These are phyloP conservation scores for Manis pentadactyla DNA, from an alignment of 2,797 vertebrate genomes.

Conservation along the genomic window DNA sequence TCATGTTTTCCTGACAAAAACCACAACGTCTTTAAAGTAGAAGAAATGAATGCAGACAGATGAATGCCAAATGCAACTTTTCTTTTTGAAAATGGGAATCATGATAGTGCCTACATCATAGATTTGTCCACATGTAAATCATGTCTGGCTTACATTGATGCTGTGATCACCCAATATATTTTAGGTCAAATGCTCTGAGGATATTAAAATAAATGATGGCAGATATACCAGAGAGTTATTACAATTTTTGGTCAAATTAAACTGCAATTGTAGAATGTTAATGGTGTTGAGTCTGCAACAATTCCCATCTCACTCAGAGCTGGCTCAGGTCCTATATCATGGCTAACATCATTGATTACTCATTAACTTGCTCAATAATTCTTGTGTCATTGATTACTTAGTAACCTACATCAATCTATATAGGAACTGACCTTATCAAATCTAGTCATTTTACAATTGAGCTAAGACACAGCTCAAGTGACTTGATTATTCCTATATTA, in stretches of 20 bases:
- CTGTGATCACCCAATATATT: background rate
- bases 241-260: constrained; percentile 36
- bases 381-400: constrained; percentile 73
- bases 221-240: background rate
- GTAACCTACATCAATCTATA: constrained; percentile 64
- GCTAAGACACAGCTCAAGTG: constrained; percentile 51
- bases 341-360: constrained; percentile 70
- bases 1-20: background rate
- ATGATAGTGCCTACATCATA: background rate
- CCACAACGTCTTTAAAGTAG: background rate
- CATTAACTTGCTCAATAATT: constrained; percentile 75
- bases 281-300: background rate
- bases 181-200: background rate
- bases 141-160: background rate
- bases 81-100: background rate
- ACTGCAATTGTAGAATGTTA: background rate
- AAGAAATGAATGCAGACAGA: background rate
- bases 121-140: background rate
- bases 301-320: background rate
- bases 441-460: constrained; percentile 58
- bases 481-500: constrained; percentile 46
- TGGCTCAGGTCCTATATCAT: constrained; percentile 8
- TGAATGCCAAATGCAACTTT: background rate
- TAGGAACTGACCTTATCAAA: constrained; percentile 72
- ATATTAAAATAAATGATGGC: background rate